A percentile compares a stretch with the other conserved stretches of the same genome.
Conservation (phyloP, 2,888 invertebrate genomes). For the Caradrina clavipalpis region DNA sequence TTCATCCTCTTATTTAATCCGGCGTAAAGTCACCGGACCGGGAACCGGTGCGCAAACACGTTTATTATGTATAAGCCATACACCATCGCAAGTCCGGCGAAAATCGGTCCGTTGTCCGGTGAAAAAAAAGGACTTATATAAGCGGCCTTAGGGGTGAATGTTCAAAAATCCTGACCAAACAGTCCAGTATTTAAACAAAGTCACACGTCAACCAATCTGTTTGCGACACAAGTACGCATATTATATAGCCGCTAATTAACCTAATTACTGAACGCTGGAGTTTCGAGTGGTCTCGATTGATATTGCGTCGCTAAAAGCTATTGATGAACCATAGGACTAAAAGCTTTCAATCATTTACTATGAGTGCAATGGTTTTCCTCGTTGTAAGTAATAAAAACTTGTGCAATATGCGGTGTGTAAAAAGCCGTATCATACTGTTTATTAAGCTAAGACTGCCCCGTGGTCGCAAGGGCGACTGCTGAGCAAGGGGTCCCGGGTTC, state of each 20-base stretch:
- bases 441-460: too few species aligned
- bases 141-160: too few species aligned
- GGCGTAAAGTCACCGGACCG: too few species aligned
- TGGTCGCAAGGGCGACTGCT: too few species aligned
- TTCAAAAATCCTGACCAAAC: too few species aligned
- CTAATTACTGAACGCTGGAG: slow-evolving; percentile 25
- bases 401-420: neutral
- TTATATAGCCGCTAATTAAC: slow-evolving; percentile 23
- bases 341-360: slow-evolving; percentile 47
- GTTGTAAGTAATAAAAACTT: neutral
- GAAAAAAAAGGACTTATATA: too few species aligned
- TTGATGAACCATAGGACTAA: slow-evolving; percentile 13
- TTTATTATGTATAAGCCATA: too few species aligned
- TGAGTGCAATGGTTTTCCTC: slow-evolving; percentile 17
- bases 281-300: slow-evolving; percentile 39
- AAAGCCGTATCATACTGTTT: too few species aligned
- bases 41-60: too few species aligned
- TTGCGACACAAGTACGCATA: slow-evolving; percentile 10
- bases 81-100: too few species aligned
- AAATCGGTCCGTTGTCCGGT: too few species aligned
- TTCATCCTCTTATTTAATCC: neutral
- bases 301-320: slow-evolving; percentile 47
- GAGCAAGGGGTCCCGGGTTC: too few species aligned
- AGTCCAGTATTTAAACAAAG: neutral
- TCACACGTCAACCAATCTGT: slow-evolving; percentile 5